Evolutionary conservation across 2,797 vertebrate genomes (phyloP).

Genomic region (Amazonetta brasiliensis): DNA sequence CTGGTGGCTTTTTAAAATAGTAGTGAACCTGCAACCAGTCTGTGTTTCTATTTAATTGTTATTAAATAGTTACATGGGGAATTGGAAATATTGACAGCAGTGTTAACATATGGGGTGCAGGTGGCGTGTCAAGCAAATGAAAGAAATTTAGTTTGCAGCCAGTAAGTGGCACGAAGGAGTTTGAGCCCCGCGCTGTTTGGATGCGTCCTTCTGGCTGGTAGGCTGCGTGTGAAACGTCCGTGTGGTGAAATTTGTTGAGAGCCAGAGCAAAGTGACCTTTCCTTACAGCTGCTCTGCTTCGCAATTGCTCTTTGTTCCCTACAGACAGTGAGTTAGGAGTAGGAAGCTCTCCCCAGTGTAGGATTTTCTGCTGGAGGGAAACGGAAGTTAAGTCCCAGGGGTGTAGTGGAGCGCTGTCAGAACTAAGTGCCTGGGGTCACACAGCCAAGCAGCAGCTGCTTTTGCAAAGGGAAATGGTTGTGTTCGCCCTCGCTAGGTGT

Average conservation of each 20-base stretch:
- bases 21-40: conserved; percentile 50
- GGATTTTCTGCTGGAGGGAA: conserved; percentile 43
- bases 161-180: conserved; percentile 44
- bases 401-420: conserved; percentile 8
- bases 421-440: background rate
- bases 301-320: conserved; percentile 38
- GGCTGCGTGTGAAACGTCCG: background rate
- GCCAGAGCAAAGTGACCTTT: conserved; percentile 12
- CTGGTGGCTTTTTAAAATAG: conserved; percentile 55
- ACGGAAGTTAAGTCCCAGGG: conserved; percentile 4
- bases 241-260: background rate
- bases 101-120: conserved; percentile 66
- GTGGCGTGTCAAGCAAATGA: conserved; percentile 57
- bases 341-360: background rate
- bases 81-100: conserved; percentile 68
- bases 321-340: conserved; percentile 12
- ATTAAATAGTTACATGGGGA: conserved; percentile 69
- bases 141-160: conserved; percentile 47
- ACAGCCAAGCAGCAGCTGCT: background rate
- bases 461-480: background rate
- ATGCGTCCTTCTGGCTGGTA: conserved; percentile 22
- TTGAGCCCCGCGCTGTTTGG: conserved; percentile 18
- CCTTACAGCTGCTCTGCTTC: conserved; percentile 10
- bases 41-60: conserved; percentile 71
- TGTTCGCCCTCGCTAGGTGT: background rate